These are phyloP conservation scores for Oxycera nigricornis DNA, from an alignment of 2,888 invertebrate genomes.

Conservation along the genomic window DNA sequence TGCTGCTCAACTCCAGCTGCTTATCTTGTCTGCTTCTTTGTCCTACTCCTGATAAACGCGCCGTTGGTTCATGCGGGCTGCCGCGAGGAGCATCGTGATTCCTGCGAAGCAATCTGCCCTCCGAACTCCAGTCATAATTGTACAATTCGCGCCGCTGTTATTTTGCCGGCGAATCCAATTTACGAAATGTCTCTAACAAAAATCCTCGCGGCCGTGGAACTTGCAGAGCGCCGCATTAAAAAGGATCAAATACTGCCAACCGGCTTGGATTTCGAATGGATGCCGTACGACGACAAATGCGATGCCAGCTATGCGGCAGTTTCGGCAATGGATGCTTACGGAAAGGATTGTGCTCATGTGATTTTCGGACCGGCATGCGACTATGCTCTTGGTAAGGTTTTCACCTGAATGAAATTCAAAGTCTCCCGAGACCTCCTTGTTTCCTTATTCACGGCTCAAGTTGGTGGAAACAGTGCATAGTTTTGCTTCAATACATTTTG, in stretches of 20 bases:
- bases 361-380: constrained; percentile 85
- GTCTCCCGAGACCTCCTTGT: background rate
- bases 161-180: constrained; percentile 68
- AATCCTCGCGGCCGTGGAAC: constrained; percentile 69
- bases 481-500: too few species aligned
- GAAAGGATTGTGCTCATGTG: constrained; percentile 74
- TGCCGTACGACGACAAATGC: constrained; percentile 74
- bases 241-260: constrained; percentile 66
- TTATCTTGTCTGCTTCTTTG: background rate
- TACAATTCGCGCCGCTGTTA: constrained; percentile 70
- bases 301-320: constrained; percentile 76
- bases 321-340: constrained; percentile 75
- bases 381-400: constrained; percentile 76
- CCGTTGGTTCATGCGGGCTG: constrained; percentile 44
- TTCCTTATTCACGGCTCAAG: too few species aligned
- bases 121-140: constrained; percentile 59
- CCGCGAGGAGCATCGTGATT: constrained; percentile 44
- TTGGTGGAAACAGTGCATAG: too few species aligned
- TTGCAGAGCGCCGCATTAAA: constrained; percentile 67
- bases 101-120: constrained; percentile 49
- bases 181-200: constrained; percentile 67
- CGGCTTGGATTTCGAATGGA: constrained; percentile 68
- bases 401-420: background rate
- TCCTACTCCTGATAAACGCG: background rate
- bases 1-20: too few species aligned